These are phyloP conservation scores for Cirrhinus molitorella DNA, from an alignment of 2,797 vertebrate species.

Conservation along the genomic window DNA sequence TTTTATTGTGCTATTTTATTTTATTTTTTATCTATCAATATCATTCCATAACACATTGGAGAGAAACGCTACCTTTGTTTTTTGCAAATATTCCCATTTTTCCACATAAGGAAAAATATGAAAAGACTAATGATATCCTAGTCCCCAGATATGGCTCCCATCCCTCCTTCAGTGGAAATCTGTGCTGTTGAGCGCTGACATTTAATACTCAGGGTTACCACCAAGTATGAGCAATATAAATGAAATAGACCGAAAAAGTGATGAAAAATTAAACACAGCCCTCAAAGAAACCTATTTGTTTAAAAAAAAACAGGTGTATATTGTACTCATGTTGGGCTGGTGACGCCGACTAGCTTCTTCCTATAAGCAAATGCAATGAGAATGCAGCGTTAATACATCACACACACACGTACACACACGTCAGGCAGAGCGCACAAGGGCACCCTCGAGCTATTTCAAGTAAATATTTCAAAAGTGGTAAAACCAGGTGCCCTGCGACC, in stretches of 20 bases:
- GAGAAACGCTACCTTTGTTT: not conserved
- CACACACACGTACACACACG: conserved; percentile 11
- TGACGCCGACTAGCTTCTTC: not conserved
- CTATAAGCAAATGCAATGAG: conserved; percentile 33
- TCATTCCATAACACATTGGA: not conserved
- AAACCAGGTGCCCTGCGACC: conserved; percentile 52
- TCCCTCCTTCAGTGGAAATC: conserved; percentile 28
- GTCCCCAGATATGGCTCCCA: conserved; percentile 13
- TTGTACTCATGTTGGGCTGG: not conserved
- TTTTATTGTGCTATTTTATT: not conserved
- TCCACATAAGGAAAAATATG: not conserved
- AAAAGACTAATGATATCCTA: not conserved
- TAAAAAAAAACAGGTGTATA: not conserved
- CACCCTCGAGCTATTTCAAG: conserved; percentile 40
- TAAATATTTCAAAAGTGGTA: conserved; percentile 52
- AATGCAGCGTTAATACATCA: conserved; percentile 26
- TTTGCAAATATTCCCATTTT: not conserved
- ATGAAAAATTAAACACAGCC: conserved; percentile 1
- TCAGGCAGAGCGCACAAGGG: not conserved
- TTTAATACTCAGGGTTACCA: conserved; percentile 11
- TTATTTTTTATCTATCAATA: not conserved
- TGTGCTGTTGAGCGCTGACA: not conserved
- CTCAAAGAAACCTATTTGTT: not conserved
- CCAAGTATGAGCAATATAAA: conserved; percentile 16
- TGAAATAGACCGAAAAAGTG: not conserved